Percentiles rank a stretch among this genome's conserved stretches.
These are phyloP conservation scores for Heliconius aoede DNA, from an alignment of 2,888 invertebrate genomes.

Conservation along the genomic window DNA sequence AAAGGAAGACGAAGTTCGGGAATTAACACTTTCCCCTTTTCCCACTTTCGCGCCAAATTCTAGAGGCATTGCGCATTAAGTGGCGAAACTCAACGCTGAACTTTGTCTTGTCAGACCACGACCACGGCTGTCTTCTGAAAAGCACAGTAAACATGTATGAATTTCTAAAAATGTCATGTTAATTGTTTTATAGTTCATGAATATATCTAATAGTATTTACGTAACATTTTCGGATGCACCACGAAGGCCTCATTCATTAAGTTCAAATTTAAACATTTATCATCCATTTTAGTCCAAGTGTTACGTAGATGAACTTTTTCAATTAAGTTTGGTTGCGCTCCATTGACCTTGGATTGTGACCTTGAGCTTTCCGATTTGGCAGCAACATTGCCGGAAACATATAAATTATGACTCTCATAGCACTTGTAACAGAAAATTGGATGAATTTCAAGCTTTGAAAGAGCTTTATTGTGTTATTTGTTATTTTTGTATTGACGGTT, in stretches of 20 bases:
- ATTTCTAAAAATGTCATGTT: too few species aligned
- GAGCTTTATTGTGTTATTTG: slow-evolving; percentile 5
- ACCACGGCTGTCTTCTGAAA: too few species aligned
- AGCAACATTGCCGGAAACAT: slow-evolving; percentile 31
- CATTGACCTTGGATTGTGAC: slow-evolving; percentile 27
- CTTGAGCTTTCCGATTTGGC: slow-evolving; percentile 42
- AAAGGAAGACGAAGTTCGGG: too few species aligned
- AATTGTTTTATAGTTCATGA: too few species aligned
- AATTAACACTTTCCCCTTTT: too few species aligned
- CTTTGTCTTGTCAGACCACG: too few species aligned
- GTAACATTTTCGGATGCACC: too few species aligned
- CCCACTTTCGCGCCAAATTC: not conserved
- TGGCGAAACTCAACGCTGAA: not conserved
- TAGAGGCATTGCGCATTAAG: not conserved
- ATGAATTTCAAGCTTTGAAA: slow-evolving; percentile 1
- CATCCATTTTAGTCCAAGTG: slow-evolving; percentile 1
- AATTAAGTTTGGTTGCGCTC: slow-evolving; percentile 27
- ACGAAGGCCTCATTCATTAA: not conserved
- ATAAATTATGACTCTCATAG: slow-evolving; percentile 35
- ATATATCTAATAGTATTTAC: too few species aligned
- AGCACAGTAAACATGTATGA: too few species aligned
- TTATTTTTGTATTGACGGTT: not conserved
- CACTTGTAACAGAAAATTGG: slow-evolving; percentile 28
- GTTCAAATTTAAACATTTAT: not conserved
- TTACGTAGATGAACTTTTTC: slow-evolving; percentile 22